Evolutionary conservation across 1,140 invertebrate species (phyloP), one percentile per base, ranked within the genome.

Genomic region (Lethrus apterus): DNA sequence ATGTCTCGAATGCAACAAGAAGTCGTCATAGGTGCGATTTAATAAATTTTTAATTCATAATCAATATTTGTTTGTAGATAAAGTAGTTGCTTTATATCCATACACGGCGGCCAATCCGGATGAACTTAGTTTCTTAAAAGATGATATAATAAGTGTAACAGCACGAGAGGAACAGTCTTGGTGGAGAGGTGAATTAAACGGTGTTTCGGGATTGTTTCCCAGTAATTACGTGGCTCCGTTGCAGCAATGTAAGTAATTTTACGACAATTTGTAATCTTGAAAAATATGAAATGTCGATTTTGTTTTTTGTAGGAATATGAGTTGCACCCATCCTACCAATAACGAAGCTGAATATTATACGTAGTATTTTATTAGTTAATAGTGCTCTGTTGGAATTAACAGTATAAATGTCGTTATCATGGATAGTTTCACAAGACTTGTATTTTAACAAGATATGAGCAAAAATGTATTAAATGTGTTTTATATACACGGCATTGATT

Each of bases 141-240:
- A 92, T 60, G 89, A 93, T 59, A 86, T 95, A 33, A 95, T 98
- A 44, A 85, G 82, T 30, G 84, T 98, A 8, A 75, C 95, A 7
- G 85, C 86, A 41, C 83, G 93, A 55, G 90, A 94, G 51, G 93
- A 97, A 64, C 81, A 86, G 29, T 84, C 91, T 42, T 98, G 94
- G 94, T 98, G 94, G 93, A 84, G 84, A 65, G 94, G 94, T 29
- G 89, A 93, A 72, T 72, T 92, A 4, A 86, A 90, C 50, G 91
- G 89, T 9, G 74, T 81, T 42, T 83, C 84, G 2, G 91, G 91
- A 10, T 73, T 94, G 20, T 95, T 95, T 66, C 91, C 91, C 15
- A 91, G 88, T 69, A 94, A 93, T 70, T 94, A 93, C 70, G 89
- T 93, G 46, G 74, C 79, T 56, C 69, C 77, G 41, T 67, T 80